Evolutionary conservation across 2,797 vertebrate genomes (phyloP), one percentile per base, ranked within the genome.

Genomic region (Hoplostethus mediterraneus): DNA sequence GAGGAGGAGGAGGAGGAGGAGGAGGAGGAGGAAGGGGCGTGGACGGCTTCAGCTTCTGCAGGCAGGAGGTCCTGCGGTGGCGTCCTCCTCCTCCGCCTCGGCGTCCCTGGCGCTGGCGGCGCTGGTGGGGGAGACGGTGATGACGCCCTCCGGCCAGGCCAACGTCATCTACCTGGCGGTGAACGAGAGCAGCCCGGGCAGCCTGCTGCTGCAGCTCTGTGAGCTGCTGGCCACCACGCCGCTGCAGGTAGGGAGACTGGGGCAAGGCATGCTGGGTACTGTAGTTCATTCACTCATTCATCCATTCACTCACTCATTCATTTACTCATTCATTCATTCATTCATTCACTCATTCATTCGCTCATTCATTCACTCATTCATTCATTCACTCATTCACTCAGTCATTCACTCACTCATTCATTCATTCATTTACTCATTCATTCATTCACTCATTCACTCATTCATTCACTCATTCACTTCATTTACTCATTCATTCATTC

Each of bases 121-220:
- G 4, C 92, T 93, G 12, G 90, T 94, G 31, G 93, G 93, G 30
- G 94, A 94, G 78, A 90, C 88, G 2, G 95, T 95, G 87, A 94
- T 94, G 92, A 95, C 95, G 10, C 93, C 94, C 0, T 95, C 93
- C 48, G 95, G 95, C 38, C 91, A 90, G 42, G 95, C 94, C 54
- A 95, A 95, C 33, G 94, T 95, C 78, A 95, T 95, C 83, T 95
- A 94, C 91, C 88, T 95, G 87, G 83, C 93, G 0, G 94, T 98
- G 79, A 98, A 98, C 12, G 97, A 97, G 91, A 98, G 96, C 88
- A 96, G 97, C 88, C 97, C 97, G 0, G 96, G 96, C 3, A 97
- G 95, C 79, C 94, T 98, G 25, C 95, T 98, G 84, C 93, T 97
- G 83, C 96, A 97, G 77, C 95, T 98, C 80, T 98, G 97, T 77